phyloP scores from a whole-genome alignment of 2,113 vertebrate genomes.

The Lepisosteus oculatus region DNA sequence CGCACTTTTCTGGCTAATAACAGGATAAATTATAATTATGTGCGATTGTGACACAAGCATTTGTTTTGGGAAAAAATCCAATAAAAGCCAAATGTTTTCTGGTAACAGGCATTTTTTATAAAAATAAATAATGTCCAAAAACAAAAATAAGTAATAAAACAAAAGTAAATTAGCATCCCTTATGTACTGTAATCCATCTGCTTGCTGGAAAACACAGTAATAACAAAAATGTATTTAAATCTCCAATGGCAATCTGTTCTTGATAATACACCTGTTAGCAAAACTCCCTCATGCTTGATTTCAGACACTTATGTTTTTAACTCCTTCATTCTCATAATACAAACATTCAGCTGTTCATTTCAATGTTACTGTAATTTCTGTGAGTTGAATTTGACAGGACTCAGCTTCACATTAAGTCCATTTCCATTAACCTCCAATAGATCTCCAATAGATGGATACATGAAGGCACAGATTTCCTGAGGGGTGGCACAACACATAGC shows the following conservation, averaged over 20 bases:
- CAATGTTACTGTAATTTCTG: neutral
- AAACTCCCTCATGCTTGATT: neutral
- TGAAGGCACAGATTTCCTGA: too few species aligned
- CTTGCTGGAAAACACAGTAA: neutral
- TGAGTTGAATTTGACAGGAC: neutral
- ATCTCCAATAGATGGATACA: too few species aligned
- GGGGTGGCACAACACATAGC: too few species aligned
- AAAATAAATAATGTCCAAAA: neutral
- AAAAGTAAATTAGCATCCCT: constrained; percentile 8
- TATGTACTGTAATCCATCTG: neutral
- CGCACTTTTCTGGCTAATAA: neutral
- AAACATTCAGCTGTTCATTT: neutral
- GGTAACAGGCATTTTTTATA: neutral
- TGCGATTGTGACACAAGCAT: neutral
- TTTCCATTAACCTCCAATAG: too few species aligned
- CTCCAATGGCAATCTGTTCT: neutral
- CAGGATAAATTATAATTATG: neutral
- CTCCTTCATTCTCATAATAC: too few species aligned
- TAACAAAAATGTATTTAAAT: neutral
- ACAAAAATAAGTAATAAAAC: neutral
- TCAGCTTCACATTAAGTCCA: neutral
- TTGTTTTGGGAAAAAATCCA: neutral
- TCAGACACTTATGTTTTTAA: neutral
- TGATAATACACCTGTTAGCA: neutral
- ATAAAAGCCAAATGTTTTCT: neutral